Evolutionary conservation across 1,140 invertebrate species (phyloP).

Genomic region (Agrilus planipennis): DNA sequence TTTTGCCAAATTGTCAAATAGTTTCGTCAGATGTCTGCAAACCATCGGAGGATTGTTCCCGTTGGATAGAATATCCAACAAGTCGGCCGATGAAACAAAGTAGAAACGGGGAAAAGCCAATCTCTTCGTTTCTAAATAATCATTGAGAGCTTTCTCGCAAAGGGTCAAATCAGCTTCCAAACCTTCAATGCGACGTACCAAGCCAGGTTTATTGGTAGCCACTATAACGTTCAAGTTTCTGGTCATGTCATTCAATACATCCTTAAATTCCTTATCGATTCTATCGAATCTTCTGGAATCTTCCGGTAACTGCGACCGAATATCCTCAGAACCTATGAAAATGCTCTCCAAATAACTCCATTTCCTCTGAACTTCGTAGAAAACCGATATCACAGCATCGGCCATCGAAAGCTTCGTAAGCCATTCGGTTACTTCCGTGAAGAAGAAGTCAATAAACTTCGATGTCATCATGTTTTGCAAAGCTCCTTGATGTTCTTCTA

Average conservation of each 20-base stretch:
- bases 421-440: constrained; percentile 78
- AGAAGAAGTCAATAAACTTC: constrained; percentile 81
- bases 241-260: constrained; percentile 43
- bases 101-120: constrained; percentile 91
- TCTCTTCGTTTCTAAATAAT: constrained; percentile 92
- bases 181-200: constrained; percentile 62
- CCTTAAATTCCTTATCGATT: constrained; percentile 79
- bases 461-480: constrained; percentile 88
- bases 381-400: constrained; percentile 73
- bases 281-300: constrained; percentile 83
- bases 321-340: constrained; percentile 92
- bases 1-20: constrained; percentile 85
- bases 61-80: constrained; percentile 93
- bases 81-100: constrained; percentile 87
- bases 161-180: constrained; percentile 63
- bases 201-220: constrained; percentile 67
- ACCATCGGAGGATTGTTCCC: constrained; percentile 83
- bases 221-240: constrained; percentile 65
- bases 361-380: constrained; percentile 86
- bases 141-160: constrained; percentile 89
- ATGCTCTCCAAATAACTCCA: constrained; percentile 94
- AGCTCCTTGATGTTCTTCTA: constrained; percentile 94
- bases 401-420: constrained; percentile 78
- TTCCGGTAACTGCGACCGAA: constrained; percentile 79
- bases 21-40: constrained; percentile 77